A percentile compares a stretch with the other conserved stretches of the same genome.
Conservation (phyloP, 2,888 invertebrate genomes). For the Athetis lepigone region DNA sequence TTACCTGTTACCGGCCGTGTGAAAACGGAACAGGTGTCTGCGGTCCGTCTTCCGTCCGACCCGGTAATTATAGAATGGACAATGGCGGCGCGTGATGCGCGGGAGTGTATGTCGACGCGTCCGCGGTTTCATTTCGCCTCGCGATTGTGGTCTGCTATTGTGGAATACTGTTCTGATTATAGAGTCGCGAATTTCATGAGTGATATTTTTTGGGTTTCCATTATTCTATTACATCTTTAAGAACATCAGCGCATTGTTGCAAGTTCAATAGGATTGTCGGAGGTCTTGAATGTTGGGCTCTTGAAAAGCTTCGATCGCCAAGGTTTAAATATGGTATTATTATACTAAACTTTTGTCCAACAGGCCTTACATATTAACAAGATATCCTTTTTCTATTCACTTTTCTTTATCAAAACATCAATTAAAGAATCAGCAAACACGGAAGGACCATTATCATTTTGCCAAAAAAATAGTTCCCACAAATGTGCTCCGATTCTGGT, state of each 20-base stretch:
- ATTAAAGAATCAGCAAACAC: slow-evolving; percentile 43
- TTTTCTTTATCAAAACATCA: slow-evolving; percentile 10
- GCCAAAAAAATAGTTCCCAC: slow-evolving; percentile 73
- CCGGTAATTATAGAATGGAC: slow-evolving; percentile 85
- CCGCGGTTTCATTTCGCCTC: slow-evolving; percentile 61
- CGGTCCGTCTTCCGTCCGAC: slow-evolving; percentile 78
- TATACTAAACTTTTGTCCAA: neutral
- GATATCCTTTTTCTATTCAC: neutral
- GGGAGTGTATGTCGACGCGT: slow-evolving; percentile 70
- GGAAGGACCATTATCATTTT: slow-evolving; percentile 67
- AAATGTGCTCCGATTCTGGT: slow-evolving; percentile 86
- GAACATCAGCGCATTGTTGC: slow-evolving; percentile 30
- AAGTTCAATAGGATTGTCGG: slow-evolving; percentile 16
- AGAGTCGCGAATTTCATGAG: slow-evolving; percentile 46
- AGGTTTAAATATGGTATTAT: neutral
- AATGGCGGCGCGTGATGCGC: slow-evolving; percentile 82
- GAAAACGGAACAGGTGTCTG: slow-evolving; percentile 89
- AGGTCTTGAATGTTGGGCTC: neutral
- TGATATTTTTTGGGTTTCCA: slow-evolving; percentile 43
- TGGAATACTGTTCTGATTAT: slow-evolving; percentile 60
- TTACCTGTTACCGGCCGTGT: slow-evolving; percentile 87
- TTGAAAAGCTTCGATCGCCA: slow-evolving; percentile 14
- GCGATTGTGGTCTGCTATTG: slow-evolving; percentile 52
- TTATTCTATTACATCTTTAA: slow-evolving; percentile 24
- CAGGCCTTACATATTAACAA: neutral